Percentiles rank a stretch among this genome's conserved stretches.
Conservation (phyloP, 2,797 vertebrate species). For the Microctenopoma stevenorrisi region DNA sequence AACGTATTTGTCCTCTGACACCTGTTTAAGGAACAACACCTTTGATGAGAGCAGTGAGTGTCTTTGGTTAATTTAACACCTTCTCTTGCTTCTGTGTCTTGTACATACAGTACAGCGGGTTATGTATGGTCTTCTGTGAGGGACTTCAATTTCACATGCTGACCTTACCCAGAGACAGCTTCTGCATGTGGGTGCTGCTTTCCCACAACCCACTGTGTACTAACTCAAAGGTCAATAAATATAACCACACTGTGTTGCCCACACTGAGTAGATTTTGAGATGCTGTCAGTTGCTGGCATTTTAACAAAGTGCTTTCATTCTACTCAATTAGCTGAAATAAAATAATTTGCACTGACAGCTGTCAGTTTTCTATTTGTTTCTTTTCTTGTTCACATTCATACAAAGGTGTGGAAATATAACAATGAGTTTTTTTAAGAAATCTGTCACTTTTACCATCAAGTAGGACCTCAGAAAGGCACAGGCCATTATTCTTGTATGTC, state of each 20-base stretch:
- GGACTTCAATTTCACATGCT: slow-evolving; percentile 4
- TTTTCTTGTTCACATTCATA: slow-evolving; percentile 10
- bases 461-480: slow-evolving; percentile 9
- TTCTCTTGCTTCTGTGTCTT: background rate
- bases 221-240: slow-evolving; percentile 49
- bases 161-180: background rate
- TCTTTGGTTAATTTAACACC: background rate
- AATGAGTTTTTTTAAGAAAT: slow-evolving; percentile 5
- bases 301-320: slow-evolving; percentile 25
- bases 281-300: slow-evolving; percentile 35
- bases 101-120: background rate
- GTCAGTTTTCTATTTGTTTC: background rate
- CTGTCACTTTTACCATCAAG: slow-evolving; percentile 28
- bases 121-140: background rate
- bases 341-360: slow-evolving; percentile 10
- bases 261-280: slow-evolving; percentile 18
- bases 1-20: slow-evolving; percentile 10
- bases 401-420: background rate
- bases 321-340: slow-evolving; percentile 26
- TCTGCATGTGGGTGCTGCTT: background rate
- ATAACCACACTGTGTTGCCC: background rate
- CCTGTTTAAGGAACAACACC: slow-evolving; percentile 14
- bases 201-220: slow-evolving; percentile 6
- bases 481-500: slow-evolving; percentile 6
- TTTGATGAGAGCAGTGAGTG: slow-evolving; percentile 3